Evolutionary conservation across 2,113 vertebrate species (phyloP).

Genomic region (Cyanoramphus novaezelandiae): DNA sequence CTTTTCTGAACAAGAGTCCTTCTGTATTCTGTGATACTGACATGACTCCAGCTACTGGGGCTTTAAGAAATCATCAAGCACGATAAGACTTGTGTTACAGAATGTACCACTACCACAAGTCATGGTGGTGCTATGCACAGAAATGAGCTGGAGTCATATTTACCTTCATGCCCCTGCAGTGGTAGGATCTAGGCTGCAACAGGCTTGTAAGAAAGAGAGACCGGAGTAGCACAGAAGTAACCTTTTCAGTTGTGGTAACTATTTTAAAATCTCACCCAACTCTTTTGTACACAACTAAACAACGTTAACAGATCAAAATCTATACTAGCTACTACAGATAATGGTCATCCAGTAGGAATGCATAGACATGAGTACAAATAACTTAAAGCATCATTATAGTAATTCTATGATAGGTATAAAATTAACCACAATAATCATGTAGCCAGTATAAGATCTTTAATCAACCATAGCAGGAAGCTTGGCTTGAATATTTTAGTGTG

Average conservation of each 20-base stretch:
- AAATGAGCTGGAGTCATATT: background rate
- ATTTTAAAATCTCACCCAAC: background rate
- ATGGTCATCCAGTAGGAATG: background rate
- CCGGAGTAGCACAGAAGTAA: background rate
- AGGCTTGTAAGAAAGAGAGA: background rate
- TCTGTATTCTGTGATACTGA: background rate
- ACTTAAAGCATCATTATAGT: background rate
- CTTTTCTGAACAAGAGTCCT: background rate
- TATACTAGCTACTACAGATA: constrained; percentile 34
- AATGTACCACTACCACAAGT: background rate
- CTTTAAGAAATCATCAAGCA: background rate
- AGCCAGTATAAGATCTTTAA: background rate
- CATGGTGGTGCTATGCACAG: background rate
- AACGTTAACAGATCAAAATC: constrained; percentile 44
- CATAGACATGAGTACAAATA: constrained; percentile 33
- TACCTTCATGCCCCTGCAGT: background rate
- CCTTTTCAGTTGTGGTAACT: background rate
- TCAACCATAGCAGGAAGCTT: background rate
- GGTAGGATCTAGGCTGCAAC: background rate
- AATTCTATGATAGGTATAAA: background rate
- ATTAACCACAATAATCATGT: background rate
- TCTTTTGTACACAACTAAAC: background rate
- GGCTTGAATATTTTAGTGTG: background rate
- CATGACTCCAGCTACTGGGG: background rate
- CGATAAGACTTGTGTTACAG: background rate